A percentile compares a stretch with the other conserved stretches of the same genome.
Evolutionary conservation across 2,888 invertebrate species (phyloP).

Genomic region (Beris chalybata): DNA sequence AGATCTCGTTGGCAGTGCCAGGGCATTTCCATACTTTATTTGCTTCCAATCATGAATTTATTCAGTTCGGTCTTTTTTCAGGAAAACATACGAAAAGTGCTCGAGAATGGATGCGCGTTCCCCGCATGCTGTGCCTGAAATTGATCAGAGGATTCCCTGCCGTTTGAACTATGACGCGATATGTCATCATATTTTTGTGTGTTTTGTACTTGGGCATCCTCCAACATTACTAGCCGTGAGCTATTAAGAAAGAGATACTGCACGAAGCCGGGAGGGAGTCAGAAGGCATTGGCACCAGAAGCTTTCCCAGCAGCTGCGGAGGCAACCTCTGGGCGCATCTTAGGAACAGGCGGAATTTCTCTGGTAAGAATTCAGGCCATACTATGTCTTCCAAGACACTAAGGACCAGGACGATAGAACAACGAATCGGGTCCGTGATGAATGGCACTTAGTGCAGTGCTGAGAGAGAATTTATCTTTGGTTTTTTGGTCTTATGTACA

Average conservation of each 20-base stretch:
- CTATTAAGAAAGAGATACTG: constrained; percentile 29
- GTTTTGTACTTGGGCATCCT: constrained; percentile 34
- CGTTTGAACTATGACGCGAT: constrained; percentile 58
- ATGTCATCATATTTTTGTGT: constrained; percentile 55
- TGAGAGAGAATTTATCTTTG: too few species aligned
- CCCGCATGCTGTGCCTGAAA: constrained; percentile 55
- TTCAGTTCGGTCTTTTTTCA: constrained; percentile 3
- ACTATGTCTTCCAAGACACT: too few species aligned
- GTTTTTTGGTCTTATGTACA: too few species aligned
- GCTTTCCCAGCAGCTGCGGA: background rate
- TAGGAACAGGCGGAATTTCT: background rate
- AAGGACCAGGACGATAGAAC: too few species aligned
- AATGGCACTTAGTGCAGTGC: too few species aligned
- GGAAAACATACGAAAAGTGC: background rate
- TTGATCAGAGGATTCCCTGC: constrained; percentile 58
- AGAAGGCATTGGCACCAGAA: background rate
- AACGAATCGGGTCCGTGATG: too few species aligned
- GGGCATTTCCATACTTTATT: constrained; percentile 3
- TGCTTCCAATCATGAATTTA: constrained; percentile 4
- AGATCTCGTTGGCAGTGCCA: too few species aligned
- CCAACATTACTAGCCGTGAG: constrained; percentile 31
- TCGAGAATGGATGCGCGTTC: constrained; percentile 39
- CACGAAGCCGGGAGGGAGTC: constrained; percentile 11
- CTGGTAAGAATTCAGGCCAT: background rate
- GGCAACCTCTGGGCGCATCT: too few species aligned